Evolutionary conservation across 53 echinoderm and acorn worm genomes (phyloP).

Genomic region (Holothuria leucospilota): DNA sequence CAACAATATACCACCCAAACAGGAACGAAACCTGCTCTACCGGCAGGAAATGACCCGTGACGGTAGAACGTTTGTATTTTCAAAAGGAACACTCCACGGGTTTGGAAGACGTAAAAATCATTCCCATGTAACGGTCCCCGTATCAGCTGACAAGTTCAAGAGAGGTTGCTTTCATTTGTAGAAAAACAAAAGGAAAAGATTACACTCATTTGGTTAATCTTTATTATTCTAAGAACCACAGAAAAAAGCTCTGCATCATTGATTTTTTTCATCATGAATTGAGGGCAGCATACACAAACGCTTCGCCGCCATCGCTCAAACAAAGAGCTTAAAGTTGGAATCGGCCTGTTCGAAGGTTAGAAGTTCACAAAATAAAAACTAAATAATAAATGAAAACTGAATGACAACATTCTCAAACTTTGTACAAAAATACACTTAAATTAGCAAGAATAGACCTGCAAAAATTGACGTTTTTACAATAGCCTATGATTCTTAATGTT

Average conservation of each 20-base stretch:
- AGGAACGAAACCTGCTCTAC: conserved; percentile 28
- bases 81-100: conserved; percentile 29
- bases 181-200: conserved; percentile 42
- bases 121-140: conserved; percentile 28
- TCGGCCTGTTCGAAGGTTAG: no score
- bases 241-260: not conserved
- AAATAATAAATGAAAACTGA: no score
- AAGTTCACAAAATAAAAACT: no score
- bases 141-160: conserved; percentile 13
- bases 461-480: no score
- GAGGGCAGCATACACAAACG: conserved; percentile 30
- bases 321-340: no score
- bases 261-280: not conserved
- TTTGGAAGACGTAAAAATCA: conserved; percentile 20
- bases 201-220: conserved; percentile 29
- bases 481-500: no score
- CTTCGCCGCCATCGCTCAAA: not conserved
- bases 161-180: conserved; percentile 32
- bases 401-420: no score
- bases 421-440: no score
- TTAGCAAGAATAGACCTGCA: no score
- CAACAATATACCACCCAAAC: conserved; percentile 45
- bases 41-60: conserved; percentile 49
- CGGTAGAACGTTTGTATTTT: conserved; percentile 19
- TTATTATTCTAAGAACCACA: conserved; percentile 21